Base-by-base conservation (phyloP, 30 jellyfish, hydroid and myxozoan genomes). In the Nemopilema nomurai region DNA sequence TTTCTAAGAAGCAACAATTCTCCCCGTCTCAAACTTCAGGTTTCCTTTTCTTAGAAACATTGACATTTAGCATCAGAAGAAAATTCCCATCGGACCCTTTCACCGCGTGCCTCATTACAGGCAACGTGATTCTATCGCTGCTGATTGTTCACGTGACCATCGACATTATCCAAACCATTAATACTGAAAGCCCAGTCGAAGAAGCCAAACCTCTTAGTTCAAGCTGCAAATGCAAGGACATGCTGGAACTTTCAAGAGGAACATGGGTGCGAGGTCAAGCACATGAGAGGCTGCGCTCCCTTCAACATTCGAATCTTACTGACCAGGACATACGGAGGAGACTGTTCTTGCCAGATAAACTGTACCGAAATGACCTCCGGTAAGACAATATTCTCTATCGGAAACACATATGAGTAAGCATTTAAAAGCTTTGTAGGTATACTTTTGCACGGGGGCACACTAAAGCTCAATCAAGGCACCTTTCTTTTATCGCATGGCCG, bases 301-400 rank as follows among this genome's bases (percentile, higher is more conserved):
- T 18, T 6, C 77, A 51, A 16, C 17, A 1, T 1, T 26, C 21
- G 3, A 52, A 23, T 8, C 51, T 51, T 18, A 70, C 77, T 50
- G 91, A 82, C 41, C 3, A 7, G 28, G 91, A 82, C 16, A 8
- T 82, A 18, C 80, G 91, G 16, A 22, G 70, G 57, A 53, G 51
- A 13, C 50, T 82, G 26, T 25, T 18, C 27, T 29, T 82, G 41
- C 84, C 91, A 0, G 84, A 69, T 49, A 28, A 70, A 52, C 1
- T 69, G 76, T 67, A 82, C 62, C 70, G 91, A 27, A 83, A 49
- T 25, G 91, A 82, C 51, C 25, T 69, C 18, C 80, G 91, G 91
- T 82, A 69, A 19, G 90, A 17, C 51, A 41, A 3, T 6, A 41
- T 3, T 13, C 57, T 3, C 57, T 41, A 41, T 3, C 6, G n/a